phyloP scores from a whole-genome alignment of 2,888 invertebrate genomes.

The Eristalis pertinax region DNA sequence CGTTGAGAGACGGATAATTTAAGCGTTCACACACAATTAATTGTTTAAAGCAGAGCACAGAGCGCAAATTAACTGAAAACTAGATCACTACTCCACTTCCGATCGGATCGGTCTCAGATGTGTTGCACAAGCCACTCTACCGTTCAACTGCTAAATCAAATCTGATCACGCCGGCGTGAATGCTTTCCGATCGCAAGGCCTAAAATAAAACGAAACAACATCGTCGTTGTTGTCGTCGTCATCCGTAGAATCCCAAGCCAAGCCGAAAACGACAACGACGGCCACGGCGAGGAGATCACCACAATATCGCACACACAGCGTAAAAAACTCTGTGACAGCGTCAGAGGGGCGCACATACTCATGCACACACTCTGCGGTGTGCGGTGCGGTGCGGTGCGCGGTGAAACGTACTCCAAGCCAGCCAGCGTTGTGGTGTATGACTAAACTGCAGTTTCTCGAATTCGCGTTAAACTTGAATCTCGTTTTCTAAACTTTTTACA shows the following conservation, averaged over 20 bases:
- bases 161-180: conserved; percentile 55
- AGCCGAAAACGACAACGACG: not conserved
- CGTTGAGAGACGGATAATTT: not conserved
- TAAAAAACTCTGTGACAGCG: not conserved
- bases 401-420: not conserved
- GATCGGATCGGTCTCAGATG: conserved; percentile 54
- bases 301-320: not conserved
- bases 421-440: conserved; percentile 54
- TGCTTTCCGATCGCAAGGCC: conserved; percentile 26
- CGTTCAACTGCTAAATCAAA: conserved; percentile 58
- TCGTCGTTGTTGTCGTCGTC: conserved; percentile 1
- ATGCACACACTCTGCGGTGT: not conserved
- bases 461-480: conserved; percentile 48
- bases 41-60: not conserved
- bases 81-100: conserved; percentile 65
- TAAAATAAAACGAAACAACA: conserved; percentile 12
- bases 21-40: conserved; percentile 41
- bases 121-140: conserved; percentile 32
- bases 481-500: conserved; percentile 37
- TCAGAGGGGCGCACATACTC: not conserved
- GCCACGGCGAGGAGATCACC: not conserved
- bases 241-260: not conserved
- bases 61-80: conserved; percentile 4
- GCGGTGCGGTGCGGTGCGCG: not conserved
- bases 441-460: conserved; percentile 59